These are phyloP conservation scores for Eurypyga helias DNA, from an alignment of 2,113 vertebrate species.

Conservation along the genomic window DNA sequence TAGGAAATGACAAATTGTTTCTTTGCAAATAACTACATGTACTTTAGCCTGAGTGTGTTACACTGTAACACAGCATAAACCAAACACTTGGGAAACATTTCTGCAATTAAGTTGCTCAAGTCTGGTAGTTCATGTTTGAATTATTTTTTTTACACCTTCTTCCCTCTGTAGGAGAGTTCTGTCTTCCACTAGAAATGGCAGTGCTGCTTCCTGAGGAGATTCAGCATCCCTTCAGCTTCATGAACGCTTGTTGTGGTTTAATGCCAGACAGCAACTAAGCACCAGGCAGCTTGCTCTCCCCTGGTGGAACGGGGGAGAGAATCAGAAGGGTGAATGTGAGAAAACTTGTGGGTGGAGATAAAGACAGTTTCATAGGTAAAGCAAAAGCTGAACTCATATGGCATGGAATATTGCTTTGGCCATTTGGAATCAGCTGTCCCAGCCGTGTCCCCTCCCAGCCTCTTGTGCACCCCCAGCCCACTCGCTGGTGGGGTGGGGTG, in stretches of 20 bases:
- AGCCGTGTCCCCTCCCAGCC: too few species aligned
- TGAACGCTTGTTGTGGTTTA: not conserved
- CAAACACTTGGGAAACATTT: not conserved
- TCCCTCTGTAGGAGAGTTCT: not conserved
- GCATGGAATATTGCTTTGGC: too few species aligned
- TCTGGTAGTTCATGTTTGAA: not conserved
- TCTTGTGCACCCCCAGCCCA: too few species aligned
- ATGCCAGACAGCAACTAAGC: too few species aligned
- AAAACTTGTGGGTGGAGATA: too few species aligned
- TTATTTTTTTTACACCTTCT: not conserved
- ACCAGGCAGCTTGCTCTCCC: too few species aligned
- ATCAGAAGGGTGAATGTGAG: too few species aligned
- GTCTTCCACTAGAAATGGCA: not conserved
- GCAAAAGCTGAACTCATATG: too few species aligned
- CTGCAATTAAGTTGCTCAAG: not conserved
- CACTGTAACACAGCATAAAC: not conserved
- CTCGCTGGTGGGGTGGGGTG: too few species aligned
- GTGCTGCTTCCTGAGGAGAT: not conserved
- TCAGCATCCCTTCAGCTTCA: not conserved
- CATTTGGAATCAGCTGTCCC: too few species aligned
- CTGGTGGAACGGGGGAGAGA: too few species aligned
- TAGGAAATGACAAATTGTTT: not conserved
- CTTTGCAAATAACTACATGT: not conserved
- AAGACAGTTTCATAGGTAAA: too few species aligned
- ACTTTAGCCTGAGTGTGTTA: not conserved